A percentile compares a stretch with the other conserved stretches of the same genome.
These are phyloP conservation scores for Steatornis caripensis DNA, from an alignment of 2,113 vertebrate species.

Conservation along the genomic window DNA sequence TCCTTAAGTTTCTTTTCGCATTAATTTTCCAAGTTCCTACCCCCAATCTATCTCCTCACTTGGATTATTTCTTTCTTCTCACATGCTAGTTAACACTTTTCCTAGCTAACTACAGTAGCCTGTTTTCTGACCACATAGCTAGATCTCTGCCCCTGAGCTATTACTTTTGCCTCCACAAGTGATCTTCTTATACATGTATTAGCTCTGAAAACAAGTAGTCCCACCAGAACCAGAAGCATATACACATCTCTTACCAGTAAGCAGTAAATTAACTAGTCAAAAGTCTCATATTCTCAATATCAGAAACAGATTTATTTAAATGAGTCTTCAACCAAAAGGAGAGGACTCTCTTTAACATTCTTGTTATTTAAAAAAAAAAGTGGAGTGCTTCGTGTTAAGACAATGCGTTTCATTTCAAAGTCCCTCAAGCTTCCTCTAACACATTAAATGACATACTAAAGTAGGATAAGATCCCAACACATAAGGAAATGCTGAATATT, in stretches of 20 bases:
- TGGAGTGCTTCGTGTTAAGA: neutral
- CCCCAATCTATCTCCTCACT: neutral
- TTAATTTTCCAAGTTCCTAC: neutral
- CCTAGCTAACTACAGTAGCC: neutral
- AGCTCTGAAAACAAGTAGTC: neutral
- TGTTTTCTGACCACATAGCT: neutral
- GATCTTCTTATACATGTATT: neutral
- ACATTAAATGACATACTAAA: neutral
- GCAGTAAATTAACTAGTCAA: neutral
- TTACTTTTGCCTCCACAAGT: neutral
- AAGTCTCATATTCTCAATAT: neutral
- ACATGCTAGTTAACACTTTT: neutral
- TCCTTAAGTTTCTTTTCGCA: neutral
- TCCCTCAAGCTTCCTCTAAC: neutral
- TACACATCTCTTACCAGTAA: neutral
- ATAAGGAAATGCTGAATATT: neutral
- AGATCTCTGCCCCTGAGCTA: neutral
- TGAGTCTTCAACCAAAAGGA: neutral
- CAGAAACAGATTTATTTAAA: neutral
- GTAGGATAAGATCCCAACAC: neutral
- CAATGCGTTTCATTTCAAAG: neutral
- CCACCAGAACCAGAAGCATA: neutral
- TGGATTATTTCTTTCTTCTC: neutral
- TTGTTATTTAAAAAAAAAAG: neutral
- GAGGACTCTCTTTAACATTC: accelerated